A percentile compares a stretch with the other conserved stretches of the same genome.
These are phyloP conservation scores for Microchirus variegatus DNA, from an alignment of 2,797 vertebrate species.

Conservation along the genomic window DNA sequence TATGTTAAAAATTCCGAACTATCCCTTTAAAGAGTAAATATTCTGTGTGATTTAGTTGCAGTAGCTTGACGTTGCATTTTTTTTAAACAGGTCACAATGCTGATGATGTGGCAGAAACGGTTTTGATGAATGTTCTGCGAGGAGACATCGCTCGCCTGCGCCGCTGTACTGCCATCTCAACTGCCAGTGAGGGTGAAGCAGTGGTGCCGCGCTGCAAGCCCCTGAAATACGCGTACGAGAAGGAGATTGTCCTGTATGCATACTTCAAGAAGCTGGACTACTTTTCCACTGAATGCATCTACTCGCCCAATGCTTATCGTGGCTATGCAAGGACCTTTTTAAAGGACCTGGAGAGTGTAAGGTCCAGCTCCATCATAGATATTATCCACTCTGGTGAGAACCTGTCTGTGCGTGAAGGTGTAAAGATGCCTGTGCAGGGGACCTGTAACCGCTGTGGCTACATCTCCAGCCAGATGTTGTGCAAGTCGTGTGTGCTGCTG, in stretches of 20 bases:
- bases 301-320: slow-evolving; percentile 92
- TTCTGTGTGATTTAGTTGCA: background rate
- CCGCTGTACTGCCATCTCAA: slow-evolving; percentile 84
- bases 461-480: slow-evolving; percentile 88
- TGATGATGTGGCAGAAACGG: slow-evolving; percentile 89
- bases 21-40: background rate
- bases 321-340: slow-evolving; percentile 87
- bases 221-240: slow-evolving; percentile 91
- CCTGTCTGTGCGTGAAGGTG: slow-evolving; percentile 83
- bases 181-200: slow-evolving; percentile 81
- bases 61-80: background rate
- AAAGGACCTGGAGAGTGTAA: slow-evolving; percentile 84
- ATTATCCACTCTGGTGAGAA: slow-evolving; percentile 91
- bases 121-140: slow-evolving; percentile 91
- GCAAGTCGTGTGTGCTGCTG: slow-evolving; percentile 90
- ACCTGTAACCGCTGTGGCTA: slow-evolving; percentile 87
- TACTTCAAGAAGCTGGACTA: slow-evolving; percentile 92
- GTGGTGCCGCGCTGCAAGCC: slow-evolving; percentile 89
- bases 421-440: slow-evolving; percentile 84
- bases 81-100: slow-evolving; percentile 87
- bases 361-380: slow-evolving; percentile 87
- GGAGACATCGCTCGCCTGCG: slow-evolving; percentile 88
- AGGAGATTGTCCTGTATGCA: slow-evolving; percentile 93
- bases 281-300: slow-evolving; percentile 92
- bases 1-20: too few species aligned